Evolutionary conservation across 2,888 invertebrate species (phyloP), one percentile per base, ranked within the genome.

Genomic region (Falcaria lacertinaria): DNA sequence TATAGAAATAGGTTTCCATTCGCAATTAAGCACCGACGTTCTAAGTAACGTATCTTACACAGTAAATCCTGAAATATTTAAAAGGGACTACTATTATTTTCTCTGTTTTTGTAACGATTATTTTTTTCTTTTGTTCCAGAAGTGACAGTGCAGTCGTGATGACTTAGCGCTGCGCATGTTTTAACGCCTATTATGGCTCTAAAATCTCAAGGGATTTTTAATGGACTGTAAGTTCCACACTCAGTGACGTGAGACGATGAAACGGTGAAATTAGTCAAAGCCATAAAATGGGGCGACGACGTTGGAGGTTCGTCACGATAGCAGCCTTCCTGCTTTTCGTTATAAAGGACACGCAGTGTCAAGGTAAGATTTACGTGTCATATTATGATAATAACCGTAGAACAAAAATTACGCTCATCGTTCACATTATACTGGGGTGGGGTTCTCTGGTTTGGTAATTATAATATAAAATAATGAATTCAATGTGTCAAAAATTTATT

Each of bases 221-320:
- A 64, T 57, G 59, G 60, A 57, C 60, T 64, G 60, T 73, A 67
- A 71, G 57, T 53, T 58, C 52, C 43, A 53, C 43, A 54, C 54
- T 52, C 44, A 58, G 60, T 60, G 50, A 50, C 49, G 52, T 45
- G 59, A 67, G 67, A 81, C 77, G 70, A 88, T 87, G 87, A 72
- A 69, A 79, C 76, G 85, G 80, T 87, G 84, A 88, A 80, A 60
- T 68, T 57, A 69, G 63, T 61, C 39, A 54, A 61, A 61, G 48
- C 40, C 43, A 45, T 50, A 85, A 69, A 67, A 89, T 89, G 88
- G 84, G 80, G 55, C 77, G 88, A 55, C 79, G 85, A 65, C 88
- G 89, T 52, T 88, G 89, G 88, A 80, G 84, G 67, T 68, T 82
- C 59, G 72, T 85, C 52, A 80, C 81, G 41, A 76, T 87, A 60